Conservation (phyloP, 2,113 vertebrate species). For the Corythornis cristatus region DNA sequence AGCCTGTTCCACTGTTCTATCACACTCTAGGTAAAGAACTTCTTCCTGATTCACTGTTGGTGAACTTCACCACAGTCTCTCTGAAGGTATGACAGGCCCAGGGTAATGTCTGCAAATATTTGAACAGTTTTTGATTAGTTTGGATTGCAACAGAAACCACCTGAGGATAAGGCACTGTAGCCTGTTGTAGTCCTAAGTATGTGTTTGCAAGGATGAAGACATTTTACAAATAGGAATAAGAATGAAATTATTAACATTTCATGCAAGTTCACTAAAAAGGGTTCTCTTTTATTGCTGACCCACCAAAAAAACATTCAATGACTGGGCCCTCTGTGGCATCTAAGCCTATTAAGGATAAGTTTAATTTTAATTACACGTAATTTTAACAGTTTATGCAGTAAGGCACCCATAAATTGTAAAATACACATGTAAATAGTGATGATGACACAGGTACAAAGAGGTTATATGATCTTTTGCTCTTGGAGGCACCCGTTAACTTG, state of each 20-base stretch:
- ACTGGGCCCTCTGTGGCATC: neutral
- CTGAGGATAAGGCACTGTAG: neutral
- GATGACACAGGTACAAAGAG: conserved; percentile 14
- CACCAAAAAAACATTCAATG: conserved; percentile 12
- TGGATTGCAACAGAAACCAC: neutral
- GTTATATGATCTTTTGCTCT: conserved; percentile 21
- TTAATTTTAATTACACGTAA: conserved; percentile 12
- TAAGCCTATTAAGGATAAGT: neutral
- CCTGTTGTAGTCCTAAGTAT: neutral
- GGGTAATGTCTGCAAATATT: neutral
- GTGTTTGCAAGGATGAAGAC: neutral
- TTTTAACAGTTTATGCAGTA: neutral
- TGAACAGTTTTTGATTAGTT: neutral
- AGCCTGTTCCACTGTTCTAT: no score
- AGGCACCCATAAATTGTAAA: conserved; percentile 20
- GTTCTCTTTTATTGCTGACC: neutral
- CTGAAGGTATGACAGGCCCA: neutral
- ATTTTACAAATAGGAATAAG: neutral
- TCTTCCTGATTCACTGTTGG: neutral
- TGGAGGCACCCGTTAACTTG: conserved; percentile 18
- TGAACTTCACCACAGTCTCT: neutral
- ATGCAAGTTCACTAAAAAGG: neutral
- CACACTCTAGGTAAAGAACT: no score
- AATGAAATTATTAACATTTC: conserved; percentile 4
- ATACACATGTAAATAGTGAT: neutral